phyloP scores from a whole-genome alignment of 1,140 invertebrate species.

The Acromyrmex heyeri region DNA sequence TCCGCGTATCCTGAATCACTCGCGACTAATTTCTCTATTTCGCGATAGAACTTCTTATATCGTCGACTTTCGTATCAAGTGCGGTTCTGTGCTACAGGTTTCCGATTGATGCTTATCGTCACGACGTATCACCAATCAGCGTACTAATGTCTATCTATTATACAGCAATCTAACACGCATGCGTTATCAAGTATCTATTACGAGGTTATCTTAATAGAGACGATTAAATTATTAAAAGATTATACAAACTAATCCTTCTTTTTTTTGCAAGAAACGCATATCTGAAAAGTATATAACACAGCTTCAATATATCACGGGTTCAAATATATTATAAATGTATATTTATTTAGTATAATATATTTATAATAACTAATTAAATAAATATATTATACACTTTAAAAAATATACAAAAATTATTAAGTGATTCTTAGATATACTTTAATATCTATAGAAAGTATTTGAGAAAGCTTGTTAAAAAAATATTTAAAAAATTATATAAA shows the following conservation, averaged over 20 bases:
- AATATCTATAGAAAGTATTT: too few relatives aligned
- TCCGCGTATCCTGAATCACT: constrained; percentile 62
- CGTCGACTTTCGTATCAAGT: constrained; percentile 36
- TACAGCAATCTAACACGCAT: background rate
- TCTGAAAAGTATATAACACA: background rate
- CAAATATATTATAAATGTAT: too few relatives aligned
- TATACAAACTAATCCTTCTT: background rate
- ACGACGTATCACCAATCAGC: background rate
- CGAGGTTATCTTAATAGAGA: background rate
- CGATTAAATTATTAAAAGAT: constrained; percentile 11
- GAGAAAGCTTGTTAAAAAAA: too few relatives aligned
- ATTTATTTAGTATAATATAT: too few relatives aligned
- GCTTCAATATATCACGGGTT: background rate
- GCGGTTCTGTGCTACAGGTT: background rate
- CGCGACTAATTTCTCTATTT: constrained; percentile 63
- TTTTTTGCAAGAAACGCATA: background rate
- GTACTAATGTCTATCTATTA: constrained; percentile 4
- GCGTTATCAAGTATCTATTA: background rate
- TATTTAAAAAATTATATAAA: too few relatives aligned
- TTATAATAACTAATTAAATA: too few relatives aligned
- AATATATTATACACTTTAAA: too few relatives aligned
- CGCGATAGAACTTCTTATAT: constrained; percentile 53
- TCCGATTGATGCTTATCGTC: constrained; percentile 1
- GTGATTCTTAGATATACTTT: too few relatives aligned
- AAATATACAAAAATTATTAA: too few relatives aligned